A percentile compares a stretch with the other conserved stretches of the same genome.
These are phyloP conservation scores for Uloborus diversus DNA, from an alignment of 1,140 invertebrate species.

Conservation along the genomic window DNA sequence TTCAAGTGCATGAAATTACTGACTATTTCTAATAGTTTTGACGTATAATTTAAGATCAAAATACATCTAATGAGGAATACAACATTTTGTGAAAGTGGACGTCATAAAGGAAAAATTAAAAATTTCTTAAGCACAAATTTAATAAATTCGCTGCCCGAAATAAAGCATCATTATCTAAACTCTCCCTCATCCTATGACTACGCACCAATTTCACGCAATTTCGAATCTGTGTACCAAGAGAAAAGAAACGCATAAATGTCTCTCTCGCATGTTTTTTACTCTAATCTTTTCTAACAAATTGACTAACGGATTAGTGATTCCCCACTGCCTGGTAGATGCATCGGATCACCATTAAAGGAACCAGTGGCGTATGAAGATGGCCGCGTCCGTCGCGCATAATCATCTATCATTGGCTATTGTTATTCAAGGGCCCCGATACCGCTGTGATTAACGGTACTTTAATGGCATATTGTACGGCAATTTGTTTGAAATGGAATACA, in stretches of 20 bases:
- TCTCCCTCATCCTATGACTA: not conserved
- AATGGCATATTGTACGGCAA: slow-evolving; percentile 1
- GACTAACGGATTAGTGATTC: not conserved
- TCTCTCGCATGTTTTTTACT: not conserved
- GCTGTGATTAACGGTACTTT: slow-evolving; percentile 30
- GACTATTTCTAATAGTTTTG: too few species aligned
- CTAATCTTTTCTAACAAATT: slow-evolving; percentile 13
- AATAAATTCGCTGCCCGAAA: slow-evolving; percentile 18
- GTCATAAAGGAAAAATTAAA: slow-evolving; percentile 23
- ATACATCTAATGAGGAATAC: too few species aligned
- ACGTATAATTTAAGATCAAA: too few species aligned
- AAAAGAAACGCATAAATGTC: not conserved
- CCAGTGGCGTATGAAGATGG: slow-evolving; percentile 18
- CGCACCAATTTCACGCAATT: slow-evolving; percentile 34
- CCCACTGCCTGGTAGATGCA: slow-evolving; percentile 11
- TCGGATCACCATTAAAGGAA: slow-evolving; percentile 28
- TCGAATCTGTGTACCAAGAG: slow-evolving; percentile 12
- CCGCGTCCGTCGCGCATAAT: not conserved
- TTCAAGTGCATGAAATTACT: too few species aligned
- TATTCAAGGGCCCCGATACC: slow-evolving; percentile 29
- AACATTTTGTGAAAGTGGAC: too few species aligned
- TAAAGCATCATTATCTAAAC: slow-evolving; percentile 12
- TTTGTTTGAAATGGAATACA: not conserved
- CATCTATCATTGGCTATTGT: slow-evolving; percentile 37
- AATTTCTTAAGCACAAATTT: slow-evolving; percentile 16